These are phyloP conservation scores for Cancer borealis DNA, from an alignment of 2,888 invertebrate species.

Conservation along the genomic window DNA sequence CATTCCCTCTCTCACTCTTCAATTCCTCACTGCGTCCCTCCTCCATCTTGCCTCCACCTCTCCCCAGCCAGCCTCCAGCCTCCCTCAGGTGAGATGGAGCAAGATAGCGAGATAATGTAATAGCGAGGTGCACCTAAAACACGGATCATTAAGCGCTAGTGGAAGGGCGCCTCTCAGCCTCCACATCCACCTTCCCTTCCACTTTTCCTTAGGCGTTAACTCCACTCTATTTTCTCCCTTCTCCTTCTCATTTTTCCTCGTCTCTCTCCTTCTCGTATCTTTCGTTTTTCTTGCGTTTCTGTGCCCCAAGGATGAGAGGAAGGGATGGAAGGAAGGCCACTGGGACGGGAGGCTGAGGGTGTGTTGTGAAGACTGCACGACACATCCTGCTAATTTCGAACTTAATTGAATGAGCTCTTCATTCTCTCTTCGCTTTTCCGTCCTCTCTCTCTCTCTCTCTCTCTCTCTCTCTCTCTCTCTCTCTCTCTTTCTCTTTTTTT, in stretches of 20 bases:
- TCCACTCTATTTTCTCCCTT: background rate
- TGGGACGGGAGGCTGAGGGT: background rate
- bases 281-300: background rate
- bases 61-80: background rate
- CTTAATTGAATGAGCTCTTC: constrained; percentile 25
- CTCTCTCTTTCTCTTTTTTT: constrained; percentile 23
- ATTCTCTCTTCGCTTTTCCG: constrained; percentile 8
- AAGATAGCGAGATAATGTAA: background rate
- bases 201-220: background rate
- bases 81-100: background rate
- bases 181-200: background rate
- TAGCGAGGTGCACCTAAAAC: background rate
- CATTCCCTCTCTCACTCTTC: background rate
- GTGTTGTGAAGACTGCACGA: background rate
- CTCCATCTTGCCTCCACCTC: background rate
- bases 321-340: background rate
- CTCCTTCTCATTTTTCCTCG: background rate
- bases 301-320: background rate
- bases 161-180: background rate
- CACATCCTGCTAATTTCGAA: constrained; percentile 1
- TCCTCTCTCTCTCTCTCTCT: constrained; percentile 42
- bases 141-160: background rate
- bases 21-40: background rate
- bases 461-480: constrained; percentile 48
- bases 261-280: background rate